Evolutionary conservation across 2,888 invertebrate species (phyloP).

Genomic region (Neoascia interrupta): DNA sequence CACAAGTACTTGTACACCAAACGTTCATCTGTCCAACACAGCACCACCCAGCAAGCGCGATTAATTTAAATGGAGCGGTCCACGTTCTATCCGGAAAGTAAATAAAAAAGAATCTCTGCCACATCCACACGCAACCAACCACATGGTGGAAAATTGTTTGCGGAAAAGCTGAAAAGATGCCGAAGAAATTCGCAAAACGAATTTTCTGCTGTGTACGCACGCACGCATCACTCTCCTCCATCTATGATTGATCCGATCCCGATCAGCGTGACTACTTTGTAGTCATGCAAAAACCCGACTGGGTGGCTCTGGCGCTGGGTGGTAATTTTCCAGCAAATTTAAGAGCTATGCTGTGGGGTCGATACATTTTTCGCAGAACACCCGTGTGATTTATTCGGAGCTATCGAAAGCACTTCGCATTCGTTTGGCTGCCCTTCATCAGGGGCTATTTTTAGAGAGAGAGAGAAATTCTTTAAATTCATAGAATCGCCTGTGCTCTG

Average conservation of each 20-base stretch:
- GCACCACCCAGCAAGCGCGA: conserved; percentile 19
- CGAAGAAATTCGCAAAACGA: conserved; percentile 39
- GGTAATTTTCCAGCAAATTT: conserved; percentile 4
- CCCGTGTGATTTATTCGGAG: background rate
- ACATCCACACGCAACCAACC: background rate
- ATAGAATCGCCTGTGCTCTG: conserved; percentile 13
- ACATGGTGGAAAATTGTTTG: conserved; percentile 12
- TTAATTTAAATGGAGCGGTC: conserved; percentile 43
- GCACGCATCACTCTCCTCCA: conserved; percentile 3
- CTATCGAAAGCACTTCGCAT: background rate
- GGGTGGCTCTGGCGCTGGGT: background rate
- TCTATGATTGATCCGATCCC: conserved; percentile 12
- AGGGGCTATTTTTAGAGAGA: conserved; percentile 23
- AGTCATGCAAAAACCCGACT: background rate
- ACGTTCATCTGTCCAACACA: background rate
- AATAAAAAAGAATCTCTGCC: conserved; percentile 1
- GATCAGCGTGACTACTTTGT: too few relatives aligned
- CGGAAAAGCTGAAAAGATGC: conserved; percentile 26
- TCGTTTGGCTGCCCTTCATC: conserved; percentile 18
- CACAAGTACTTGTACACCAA: conserved; percentile 1
- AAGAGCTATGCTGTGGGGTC: background rate
- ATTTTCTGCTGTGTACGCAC: conserved; percentile 6
- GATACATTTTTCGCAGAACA: background rate
- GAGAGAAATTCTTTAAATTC: conserved; percentile 3
- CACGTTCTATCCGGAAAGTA: conserved; percentile 52